phyloP scores from a whole-genome alignment of 2,888 invertebrate genomes.

The Drosophila anceps region DNA sequence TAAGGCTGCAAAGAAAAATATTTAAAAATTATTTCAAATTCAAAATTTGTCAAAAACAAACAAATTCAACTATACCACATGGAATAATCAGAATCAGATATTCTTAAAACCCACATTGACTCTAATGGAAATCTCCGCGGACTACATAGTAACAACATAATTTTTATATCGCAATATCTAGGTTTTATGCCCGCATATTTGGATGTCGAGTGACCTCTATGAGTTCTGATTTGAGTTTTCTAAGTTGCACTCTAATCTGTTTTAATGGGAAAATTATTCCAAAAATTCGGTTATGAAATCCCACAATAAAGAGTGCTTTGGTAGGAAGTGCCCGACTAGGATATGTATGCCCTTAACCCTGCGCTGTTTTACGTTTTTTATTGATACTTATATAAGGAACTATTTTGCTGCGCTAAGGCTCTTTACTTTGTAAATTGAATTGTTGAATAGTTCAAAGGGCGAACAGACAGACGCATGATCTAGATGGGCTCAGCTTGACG shows the following conservation, averaged over 20 bases:
- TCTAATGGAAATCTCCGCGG: not conserved
- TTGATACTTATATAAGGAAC: too few relatives aligned
- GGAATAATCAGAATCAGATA: not conserved
- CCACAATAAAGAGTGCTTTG: too few relatives aligned
- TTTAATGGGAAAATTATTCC: not conserved
- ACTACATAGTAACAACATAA: not conserved
- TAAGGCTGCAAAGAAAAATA: conserved; percentile 93
- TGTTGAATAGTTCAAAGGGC: too few relatives aligned
- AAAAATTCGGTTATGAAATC: too few relatives aligned
- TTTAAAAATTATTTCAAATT: not conserved
- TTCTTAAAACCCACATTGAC: too few relatives aligned
- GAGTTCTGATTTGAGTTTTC: not conserved
- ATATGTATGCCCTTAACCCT: too few relatives aligned
- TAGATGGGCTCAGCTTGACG: too few relatives aligned
- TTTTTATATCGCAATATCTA: not conserved
- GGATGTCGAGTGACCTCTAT: not conserved
- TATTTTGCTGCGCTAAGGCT: too few relatives aligned
- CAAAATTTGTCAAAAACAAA: not conserved
- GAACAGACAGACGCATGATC: too few relatives aligned
- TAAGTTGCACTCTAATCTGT: not conserved
- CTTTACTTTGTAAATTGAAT: too few relatives aligned
- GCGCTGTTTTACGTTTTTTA: too few relatives aligned
- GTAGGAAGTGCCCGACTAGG: too few relatives aligned
- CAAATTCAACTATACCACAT: not conserved
- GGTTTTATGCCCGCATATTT: not conserved